phyloP scores from a whole-genome alignment of 2,888 invertebrate genomes.

The Mythimna lalbum region DNA sequence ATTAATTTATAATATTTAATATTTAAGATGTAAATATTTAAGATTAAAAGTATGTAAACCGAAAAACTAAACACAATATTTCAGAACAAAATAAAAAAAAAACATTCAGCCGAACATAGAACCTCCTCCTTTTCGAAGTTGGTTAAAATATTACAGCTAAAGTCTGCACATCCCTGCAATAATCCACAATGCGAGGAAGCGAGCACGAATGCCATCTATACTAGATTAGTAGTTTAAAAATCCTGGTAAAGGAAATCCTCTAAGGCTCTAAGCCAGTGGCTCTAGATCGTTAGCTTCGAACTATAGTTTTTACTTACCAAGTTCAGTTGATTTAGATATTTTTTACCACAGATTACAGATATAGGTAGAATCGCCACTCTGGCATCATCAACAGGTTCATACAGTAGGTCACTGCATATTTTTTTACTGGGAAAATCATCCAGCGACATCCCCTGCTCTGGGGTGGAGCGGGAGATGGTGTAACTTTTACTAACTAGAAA shows the following conservation, averaged over 20 bases:
- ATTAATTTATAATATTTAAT: no score
- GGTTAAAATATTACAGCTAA: neutral
- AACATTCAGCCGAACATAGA: no score
- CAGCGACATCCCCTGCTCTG: no score
- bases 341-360: neutral
- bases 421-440: no score
- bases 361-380: neutral
- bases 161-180: constrained; percentile 6
- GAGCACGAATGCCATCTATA: constrained; percentile 33
- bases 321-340: neutral
- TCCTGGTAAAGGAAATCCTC: constrained; percentile 1
- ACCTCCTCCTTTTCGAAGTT: no score
- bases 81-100: neutral
- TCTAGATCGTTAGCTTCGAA: neutral
- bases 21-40: no score
- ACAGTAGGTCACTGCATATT: neutral
- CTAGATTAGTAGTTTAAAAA: constrained; percentile 12
- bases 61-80: no score
- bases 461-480: no score
- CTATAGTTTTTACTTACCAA: neutral
- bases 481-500: no score
- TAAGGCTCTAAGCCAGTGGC: neutral
- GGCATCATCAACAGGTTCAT: neutral
- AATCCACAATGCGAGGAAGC: constrained; percentile 11
- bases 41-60: no score